Conservation (phyloP, 1,140 invertebrate genomes). For the Ceratitis capitata region DNA sequence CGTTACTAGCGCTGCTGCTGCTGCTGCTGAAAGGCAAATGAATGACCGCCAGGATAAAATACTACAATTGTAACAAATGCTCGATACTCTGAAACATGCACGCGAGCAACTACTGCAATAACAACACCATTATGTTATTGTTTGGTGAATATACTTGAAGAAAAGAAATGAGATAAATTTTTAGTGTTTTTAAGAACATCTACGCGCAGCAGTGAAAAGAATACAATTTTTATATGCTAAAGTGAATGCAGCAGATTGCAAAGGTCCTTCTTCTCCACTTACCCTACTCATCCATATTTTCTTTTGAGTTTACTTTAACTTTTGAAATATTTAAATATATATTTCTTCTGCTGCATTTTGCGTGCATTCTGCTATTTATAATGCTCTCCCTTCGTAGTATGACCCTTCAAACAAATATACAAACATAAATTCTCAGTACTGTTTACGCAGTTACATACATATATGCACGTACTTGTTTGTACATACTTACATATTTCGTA, state of each 20-base stretch:
- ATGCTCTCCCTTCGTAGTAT: background rate
- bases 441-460: background rate
- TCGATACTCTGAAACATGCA: too few species aligned
- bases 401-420: too few species aligned
- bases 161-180: slow-evolving; percentile 20
- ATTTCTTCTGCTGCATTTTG: background rate
- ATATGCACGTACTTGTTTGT: background rate
- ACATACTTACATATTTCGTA: background rate
- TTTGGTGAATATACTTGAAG: background rate
- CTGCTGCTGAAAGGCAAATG: slow-evolving; percentile 12
- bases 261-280: background rate
- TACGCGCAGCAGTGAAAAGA: background rate
- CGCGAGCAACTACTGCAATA: background rate
- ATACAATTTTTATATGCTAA: background rate
- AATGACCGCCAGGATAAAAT: background rate
- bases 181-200: background rate
- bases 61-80: background rate
- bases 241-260: slow-evolving; percentile 20
- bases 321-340: background rate
- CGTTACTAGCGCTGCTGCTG: background rate
- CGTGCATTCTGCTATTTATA: background rate
- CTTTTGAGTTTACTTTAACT: background rate
- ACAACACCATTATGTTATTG: too few species aligned
- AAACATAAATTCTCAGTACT: too few species aligned
- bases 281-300: background rate